These are phyloP conservation scores for Andrena chrysosceles DNA, from an alignment of 2,888 invertebrate genomes.

Conservation along the genomic window DNA sequence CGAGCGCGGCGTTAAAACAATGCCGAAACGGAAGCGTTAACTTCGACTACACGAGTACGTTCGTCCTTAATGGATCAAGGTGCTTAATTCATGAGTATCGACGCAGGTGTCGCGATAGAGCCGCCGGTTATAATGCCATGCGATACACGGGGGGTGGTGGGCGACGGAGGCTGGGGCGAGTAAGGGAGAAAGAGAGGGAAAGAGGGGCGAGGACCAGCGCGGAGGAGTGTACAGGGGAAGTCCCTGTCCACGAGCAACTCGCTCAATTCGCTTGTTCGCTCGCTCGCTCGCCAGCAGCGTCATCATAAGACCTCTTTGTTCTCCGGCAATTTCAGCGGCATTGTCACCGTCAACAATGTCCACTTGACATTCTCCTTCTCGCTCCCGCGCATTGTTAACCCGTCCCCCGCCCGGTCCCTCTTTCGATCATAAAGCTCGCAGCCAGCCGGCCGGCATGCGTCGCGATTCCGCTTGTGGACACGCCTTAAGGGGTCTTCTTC, in stretches of 20 bases:
- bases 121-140: constrained; percentile 69
- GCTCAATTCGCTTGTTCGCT: constrained; percentile 77
- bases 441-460: constrained; percentile 68
- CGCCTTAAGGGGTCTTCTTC: constrained; percentile 66
- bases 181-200: constrained; percentile 18
- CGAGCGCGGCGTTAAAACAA: constrained; percentile 55
- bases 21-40: constrained; percentile 61
- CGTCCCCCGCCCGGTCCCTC: constrained; percentile 76
- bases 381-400: constrained; percentile 81
- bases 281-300: constrained; percentile 82
- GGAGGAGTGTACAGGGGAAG: constrained; percentile 64
- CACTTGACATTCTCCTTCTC: constrained; percentile 84
- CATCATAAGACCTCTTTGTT: constrained; percentile 85
- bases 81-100: constrained; percentile 72
- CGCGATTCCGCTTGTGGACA: constrained; percentile 62
- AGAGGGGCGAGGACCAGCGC: constrained; percentile 36
- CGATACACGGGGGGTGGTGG: constrained; percentile 65
- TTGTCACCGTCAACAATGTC: constrained; percentile 85
- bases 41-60: constrained; percentile 52
- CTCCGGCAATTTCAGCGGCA: constrained; percentile 85
- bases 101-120: constrained; percentile 67
- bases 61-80: constrained; percentile 67
- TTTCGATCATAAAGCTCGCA: constrained; percentile 83
- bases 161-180: constrained; percentile 40
- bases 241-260: constrained; percentile 78